These are phyloP conservation scores for Callipepla californica DNA, from an alignment of 2,113 vertebrate genomes.

Conservation along the genomic window DNA sequence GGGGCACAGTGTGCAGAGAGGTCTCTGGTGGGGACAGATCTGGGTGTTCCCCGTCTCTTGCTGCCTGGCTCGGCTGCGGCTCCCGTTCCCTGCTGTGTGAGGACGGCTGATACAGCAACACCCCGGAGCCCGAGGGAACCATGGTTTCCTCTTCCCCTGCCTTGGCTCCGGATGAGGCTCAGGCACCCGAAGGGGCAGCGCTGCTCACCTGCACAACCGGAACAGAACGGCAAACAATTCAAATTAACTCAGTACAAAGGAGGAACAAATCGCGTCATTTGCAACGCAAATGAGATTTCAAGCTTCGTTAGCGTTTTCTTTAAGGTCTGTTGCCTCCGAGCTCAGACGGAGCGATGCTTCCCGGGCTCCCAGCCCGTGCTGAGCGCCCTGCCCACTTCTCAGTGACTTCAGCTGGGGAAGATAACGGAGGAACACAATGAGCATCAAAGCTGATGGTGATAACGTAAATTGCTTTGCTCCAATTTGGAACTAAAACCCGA, in stretches of 20 bases:
- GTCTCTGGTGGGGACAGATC: not conserved
- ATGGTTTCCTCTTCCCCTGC: conserved; percentile 5
- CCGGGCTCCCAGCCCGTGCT: not conserved
- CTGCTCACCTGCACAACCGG: conserved; percentile 53
- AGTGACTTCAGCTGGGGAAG: not conserved
- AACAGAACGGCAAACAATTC: conserved; percentile 58
- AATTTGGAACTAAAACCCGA: not conserved
- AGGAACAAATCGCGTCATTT: conserved; percentile 68
- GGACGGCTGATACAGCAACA: not conserved
- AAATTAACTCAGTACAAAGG: conserved; percentile 62
- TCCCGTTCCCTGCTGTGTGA: not conserved
- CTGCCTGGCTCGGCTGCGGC: not conserved
- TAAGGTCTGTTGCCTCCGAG: conserved; percentile 26
- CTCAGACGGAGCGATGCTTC: not conserved
- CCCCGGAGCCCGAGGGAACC: not conserved
- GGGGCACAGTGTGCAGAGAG: not conserved
- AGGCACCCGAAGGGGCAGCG: conserved; percentile 17
- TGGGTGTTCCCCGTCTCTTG: not conserved
- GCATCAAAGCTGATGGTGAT: not conserved
- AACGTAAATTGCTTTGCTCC: not conserved
- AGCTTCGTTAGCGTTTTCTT: conserved; percentile 36
- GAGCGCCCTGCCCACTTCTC: not conserved
- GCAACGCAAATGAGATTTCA: conserved; percentile 72
- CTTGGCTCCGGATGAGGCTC: conserved; percentile 11
- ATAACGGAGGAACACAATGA: not conserved